A percentile compares a stretch with the other conserved stretches of the same genome.
Conservation (phyloP, 2,888 invertebrate species). For the Hirtodrosophila confusa region DNA sequence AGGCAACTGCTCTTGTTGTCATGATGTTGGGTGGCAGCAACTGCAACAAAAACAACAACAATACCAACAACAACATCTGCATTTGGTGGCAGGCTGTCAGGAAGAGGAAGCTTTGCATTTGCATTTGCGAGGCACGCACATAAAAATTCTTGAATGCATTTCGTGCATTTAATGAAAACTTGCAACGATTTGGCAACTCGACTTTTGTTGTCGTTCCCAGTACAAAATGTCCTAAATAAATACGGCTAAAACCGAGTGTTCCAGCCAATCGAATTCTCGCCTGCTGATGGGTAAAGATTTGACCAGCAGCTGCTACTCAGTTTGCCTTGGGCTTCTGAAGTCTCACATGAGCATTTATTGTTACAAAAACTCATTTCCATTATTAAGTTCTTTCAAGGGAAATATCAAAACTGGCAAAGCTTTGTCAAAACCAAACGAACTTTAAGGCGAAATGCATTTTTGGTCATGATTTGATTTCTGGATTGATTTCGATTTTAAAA, state of each 20-base stretch:
- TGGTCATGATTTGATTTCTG: too few relatives aligned
- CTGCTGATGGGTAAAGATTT: too few relatives aligned
- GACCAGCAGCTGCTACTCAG: background rate
- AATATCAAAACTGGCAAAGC: too few relatives aligned
- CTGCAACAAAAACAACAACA: conserved; percentile 5
- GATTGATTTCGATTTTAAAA: too few relatives aligned
- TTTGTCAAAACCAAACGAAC: too few relatives aligned
- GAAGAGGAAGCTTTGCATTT: conserved; percentile 13
- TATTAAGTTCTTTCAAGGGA: too few relatives aligned
- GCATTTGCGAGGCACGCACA: conserved; percentile 36
- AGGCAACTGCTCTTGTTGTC: conserved; percentile 32
- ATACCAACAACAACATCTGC: conserved; percentile 7
- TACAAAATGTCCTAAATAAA: conserved; percentile 4
- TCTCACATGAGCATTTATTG: background rate
- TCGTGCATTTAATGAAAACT: conserved; percentile 64
- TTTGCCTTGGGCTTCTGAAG: background rate
- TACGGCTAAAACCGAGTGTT: background rate
- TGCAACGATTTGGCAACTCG: conserved; percentile 19
- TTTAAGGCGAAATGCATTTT: too few relatives aligned
- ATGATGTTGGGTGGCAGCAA: conserved; percentile 10
- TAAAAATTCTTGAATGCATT: conserved; percentile 62
- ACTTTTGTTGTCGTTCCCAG: background rate
- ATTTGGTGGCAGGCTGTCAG: conserved; percentile 1
- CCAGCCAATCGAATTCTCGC: background rate
- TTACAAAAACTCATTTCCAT: too few relatives aligned